Evolutionary conservation across 64 coral and sea anemone species (phyloP).

Genomic region (Hydrozoanthus tunicans): DNA sequence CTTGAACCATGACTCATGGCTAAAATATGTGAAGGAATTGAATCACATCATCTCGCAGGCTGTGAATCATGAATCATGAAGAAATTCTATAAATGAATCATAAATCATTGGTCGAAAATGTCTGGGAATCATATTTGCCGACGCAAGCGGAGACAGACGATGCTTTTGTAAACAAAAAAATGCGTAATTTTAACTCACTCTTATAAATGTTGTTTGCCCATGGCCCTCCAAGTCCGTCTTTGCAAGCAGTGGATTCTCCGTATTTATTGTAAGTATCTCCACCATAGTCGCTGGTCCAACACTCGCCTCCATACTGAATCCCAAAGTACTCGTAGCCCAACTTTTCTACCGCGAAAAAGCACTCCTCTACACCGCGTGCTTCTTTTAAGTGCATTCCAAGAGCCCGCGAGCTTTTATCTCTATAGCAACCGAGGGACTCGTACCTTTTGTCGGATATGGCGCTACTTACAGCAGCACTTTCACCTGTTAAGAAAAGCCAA

Average conservation of each 20-base stretch:
- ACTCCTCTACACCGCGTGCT: not conserved
- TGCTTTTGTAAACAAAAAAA: no score
- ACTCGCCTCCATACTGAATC: not conserved
- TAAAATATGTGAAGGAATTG: no score
- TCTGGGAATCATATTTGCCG: no score
- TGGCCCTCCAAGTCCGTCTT: not conserved
- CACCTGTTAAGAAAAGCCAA: no score
- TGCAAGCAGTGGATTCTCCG: not conserved
- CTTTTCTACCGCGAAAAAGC: not conserved
- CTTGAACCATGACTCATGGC: no score
- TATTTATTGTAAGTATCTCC: not conserved
- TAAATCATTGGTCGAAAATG: no score
- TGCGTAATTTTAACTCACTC: not conserved
- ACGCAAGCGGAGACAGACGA: no score
- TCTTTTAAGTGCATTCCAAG: not conserved
- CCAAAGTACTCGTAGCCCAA: not conserved
- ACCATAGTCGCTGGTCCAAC: constrained; percentile 1
- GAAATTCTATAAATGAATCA: no score
- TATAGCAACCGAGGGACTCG: not conserved
- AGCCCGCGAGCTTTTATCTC: not conserved
- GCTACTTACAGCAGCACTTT: no score
- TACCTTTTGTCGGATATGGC: not conserved
- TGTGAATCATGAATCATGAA: no score
- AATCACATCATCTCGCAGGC: no score
- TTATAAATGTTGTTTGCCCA: not conserved